Percentiles rank a stretch among this genome's conserved stretches.
Conservation (phyloP, 2,113 vertebrate genomes). For the Myotis lucifugus region DNA sequence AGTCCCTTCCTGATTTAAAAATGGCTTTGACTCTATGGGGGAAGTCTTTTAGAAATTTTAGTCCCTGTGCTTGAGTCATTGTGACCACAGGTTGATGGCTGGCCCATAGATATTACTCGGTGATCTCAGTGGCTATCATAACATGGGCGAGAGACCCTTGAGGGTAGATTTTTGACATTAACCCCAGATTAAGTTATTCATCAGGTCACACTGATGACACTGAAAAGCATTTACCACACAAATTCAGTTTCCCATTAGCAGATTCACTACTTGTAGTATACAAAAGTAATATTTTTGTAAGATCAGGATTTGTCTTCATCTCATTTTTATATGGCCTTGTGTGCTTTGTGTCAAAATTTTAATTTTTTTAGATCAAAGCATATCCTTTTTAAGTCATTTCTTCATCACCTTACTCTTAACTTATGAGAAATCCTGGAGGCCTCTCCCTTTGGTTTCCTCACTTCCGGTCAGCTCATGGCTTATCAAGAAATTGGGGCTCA, state of each 20-base stretch:
- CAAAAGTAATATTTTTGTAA: not conserved
- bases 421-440: not conserved
- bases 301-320: not conserved
- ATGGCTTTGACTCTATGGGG: not conserved
- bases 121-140: not conserved
- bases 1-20: not conserved
- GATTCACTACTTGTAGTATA: not conserved
- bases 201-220: not conserved
- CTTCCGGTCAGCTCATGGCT: not conserved
- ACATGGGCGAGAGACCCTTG: fast-evolving
- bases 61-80: not conserved
- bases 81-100: not conserved
- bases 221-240: not conserved
- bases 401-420: not conserved
- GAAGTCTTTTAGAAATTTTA: not conserved
- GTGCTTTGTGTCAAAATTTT: not conserved
- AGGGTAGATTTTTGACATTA: not conserved
- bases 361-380: not conserved
- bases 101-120: not conserved
- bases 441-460: not conserved
- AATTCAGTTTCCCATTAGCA: not conserved
- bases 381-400: not conserved
- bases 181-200: not conserved
- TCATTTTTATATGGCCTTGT: not conserved
- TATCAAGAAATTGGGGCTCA: not conserved